A percentile compares a stretch with the other conserved stretches of the same genome.
Evolutionary conservation across 2,797 vertebrate genomes (phyloP).

Genomic region (Hoplostethus atlanticus): DNA sequence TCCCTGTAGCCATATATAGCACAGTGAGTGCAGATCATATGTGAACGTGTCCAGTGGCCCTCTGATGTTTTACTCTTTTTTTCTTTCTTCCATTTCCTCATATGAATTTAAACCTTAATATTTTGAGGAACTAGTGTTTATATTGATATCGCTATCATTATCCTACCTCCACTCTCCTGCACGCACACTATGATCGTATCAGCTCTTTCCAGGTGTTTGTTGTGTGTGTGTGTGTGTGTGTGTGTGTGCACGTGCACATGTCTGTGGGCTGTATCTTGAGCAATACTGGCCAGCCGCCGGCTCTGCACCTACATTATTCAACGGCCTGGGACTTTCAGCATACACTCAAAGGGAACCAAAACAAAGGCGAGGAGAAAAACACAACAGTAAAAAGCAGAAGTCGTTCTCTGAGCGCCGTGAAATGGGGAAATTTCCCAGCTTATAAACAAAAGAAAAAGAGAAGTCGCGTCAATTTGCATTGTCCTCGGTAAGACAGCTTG

Average conservation of each 20-base stretch:
- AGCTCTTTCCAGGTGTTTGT: not conserved
- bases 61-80: conserved; percentile 3
- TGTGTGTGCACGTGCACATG: conserved; percentile 9
- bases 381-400: conserved; percentile 75
- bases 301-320: conserved; percentile 56
- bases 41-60: not conserved
- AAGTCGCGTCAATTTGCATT: conserved; percentile 74
- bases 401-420: conserved; percentile 36
- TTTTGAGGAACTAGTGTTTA: conserved; percentile 64
- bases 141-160: not conserved
- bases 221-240: not conserved
- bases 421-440: conserved; percentile 67
- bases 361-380: conserved; percentile 55
- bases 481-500: conserved; percentile 47
- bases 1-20: conserved; percentile 7
- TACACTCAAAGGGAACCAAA: conserved; percentile 47
- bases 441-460: conserved; percentile 75
- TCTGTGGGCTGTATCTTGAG: conserved; percentile 25
- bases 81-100: conserved; percentile 28
- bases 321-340: conserved; percentile 22
- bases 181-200: not conserved
- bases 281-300: conserved; percentile 21
- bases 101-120: conserved; percentile 35
- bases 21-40: not conserved
- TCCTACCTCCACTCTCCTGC: conserved; percentile 10